These are phyloP conservation scores for Ancistrus triradiatus DNA, from an alignment of 2,113 vertebrate genomes.

Conservation along the genomic window DNA sequence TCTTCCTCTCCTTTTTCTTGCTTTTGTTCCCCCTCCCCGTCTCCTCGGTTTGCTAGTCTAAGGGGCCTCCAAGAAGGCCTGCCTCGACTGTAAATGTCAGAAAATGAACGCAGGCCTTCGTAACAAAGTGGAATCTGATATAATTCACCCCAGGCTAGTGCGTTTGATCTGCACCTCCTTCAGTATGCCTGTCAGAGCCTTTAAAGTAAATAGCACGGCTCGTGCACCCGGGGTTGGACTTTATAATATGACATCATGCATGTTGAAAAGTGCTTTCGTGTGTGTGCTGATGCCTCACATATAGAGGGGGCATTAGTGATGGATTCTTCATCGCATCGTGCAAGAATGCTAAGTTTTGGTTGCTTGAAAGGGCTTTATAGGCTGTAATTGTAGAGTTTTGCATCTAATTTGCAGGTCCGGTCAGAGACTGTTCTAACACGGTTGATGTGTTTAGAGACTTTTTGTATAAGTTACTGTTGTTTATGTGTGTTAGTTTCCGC, in stretches of 20 bases:
- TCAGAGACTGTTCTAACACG: too few species aligned
- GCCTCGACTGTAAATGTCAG: slow-evolving; percentile 63
- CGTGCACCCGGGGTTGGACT: slow-evolving; percentile 56
- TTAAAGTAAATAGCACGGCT: slow-evolving; percentile 41
- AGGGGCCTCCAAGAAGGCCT: slow-evolving; percentile 52
- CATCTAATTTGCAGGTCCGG: too few species aligned
- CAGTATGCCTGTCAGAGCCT: slow-evolving; percentile 44
- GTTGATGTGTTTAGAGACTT: too few species aligned
- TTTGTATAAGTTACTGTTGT: too few species aligned
- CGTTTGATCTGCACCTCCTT: slow-evolving; percentile 63
- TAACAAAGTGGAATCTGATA: slow-evolving; percentile 66
- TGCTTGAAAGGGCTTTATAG: not conserved
- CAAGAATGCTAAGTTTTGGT: slow-evolving; percentile 27
- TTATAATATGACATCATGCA: slow-evolving; percentile 60
- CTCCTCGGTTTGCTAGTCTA: slow-evolving; percentile 35
- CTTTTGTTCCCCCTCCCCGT: slow-evolving; percentile 1
- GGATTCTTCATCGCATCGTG: slow-evolving; percentile 20
- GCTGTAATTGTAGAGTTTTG: too few species aligned
- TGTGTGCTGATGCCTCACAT: slow-evolving; percentile 51
- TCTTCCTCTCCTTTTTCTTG: slow-evolving; percentile 20
- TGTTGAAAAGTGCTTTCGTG: slow-evolving; percentile 56
- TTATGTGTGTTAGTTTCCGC: too few species aligned
- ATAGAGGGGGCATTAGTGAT: slow-evolving; percentile 32
- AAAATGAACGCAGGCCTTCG: slow-evolving; percentile 59
- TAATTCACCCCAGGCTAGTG: slow-evolving; percentile 59